Percentiles rank a stretch among this genome's conserved stretches.
These are phyloP conservation scores for Sympetrum striolatum DNA, from an alignment of 2,888 invertebrate species.

Conservation along the genomic window DNA sequence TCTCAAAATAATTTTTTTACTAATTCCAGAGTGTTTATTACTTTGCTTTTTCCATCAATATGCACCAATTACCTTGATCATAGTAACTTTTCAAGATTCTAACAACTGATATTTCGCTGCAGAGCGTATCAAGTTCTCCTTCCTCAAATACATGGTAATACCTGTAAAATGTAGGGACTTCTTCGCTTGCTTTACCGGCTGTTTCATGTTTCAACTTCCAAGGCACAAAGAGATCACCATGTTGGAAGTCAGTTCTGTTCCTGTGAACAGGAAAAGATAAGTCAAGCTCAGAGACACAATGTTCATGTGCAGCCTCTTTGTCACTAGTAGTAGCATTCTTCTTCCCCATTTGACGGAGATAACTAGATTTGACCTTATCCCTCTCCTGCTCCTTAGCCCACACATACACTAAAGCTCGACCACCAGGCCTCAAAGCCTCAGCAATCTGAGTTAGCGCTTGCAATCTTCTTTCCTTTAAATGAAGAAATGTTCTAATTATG, in stretches of 20 bases:
- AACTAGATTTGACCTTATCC: conserved; percentile 71
- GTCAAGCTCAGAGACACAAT: not conserved
- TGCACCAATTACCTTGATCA: conserved; percentile 97
- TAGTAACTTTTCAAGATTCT: conserved; percentile 77
- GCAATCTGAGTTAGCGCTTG: conserved; percentile 78
- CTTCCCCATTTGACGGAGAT: conserved; percentile 70
- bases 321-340: conserved; percentile 52
- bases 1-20: conserved; percentile 29
- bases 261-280: conserved; percentile 78
- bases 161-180: conserved; percentile 71
- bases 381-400: conserved; percentile 92
- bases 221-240: conserved; percentile 92
- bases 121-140: conserved; percentile 76
- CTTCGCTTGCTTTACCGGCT: conserved; percentile 54
- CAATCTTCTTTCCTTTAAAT: conserved; percentile 71
- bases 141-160: conserved; percentile 95
- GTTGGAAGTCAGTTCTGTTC: conserved; percentile 87
- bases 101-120: conserved; percentile 63
- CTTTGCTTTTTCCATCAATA: conserved; percentile 71
- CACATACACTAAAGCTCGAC: conserved; percentile 86
- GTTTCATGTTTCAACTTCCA: conserved; percentile 75
- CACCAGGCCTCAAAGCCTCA: conserved; percentile 74
- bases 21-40: not conserved
- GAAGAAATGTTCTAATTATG: conserved; percentile 19
- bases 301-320: conserved; percentile 47